Conservation (phyloP, 2,113 vertebrate genomes). For the Harpagus bidentatus region DNA sequence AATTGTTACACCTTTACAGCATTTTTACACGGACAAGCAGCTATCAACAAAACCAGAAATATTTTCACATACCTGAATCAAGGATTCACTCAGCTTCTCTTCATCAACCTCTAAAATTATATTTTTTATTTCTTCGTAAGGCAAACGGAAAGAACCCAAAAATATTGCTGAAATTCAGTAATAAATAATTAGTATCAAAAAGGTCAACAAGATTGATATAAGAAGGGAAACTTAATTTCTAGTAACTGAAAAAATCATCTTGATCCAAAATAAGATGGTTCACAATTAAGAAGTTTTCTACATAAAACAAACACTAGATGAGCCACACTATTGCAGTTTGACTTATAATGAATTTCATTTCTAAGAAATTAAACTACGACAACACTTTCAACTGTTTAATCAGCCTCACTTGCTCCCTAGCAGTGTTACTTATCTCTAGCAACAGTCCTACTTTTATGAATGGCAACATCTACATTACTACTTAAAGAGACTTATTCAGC, state of each 20-base stretch:
- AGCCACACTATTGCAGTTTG: neutral
- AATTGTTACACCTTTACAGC: neutral
- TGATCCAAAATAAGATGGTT: neutral
- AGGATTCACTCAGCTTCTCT: constrained; percentile 88
- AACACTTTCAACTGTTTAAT: neutral
- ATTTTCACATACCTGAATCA: constrained; percentile 88
- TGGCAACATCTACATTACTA: neutral
- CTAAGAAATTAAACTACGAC: neutral
- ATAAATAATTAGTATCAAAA: constrained; percentile 1
- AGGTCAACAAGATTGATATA: neutral
- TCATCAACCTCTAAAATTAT: constrained; percentile 93
- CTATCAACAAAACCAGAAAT: neutral
- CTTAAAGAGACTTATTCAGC: neutral
- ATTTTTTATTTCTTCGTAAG: constrained; percentile 95
- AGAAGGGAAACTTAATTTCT: neutral
- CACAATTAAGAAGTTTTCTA: neutral
- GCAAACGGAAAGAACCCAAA: constrained; percentile 94
- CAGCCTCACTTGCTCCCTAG: neutral
- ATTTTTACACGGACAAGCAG: neutral
- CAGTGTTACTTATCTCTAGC: neutral
- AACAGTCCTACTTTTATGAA: neutral
- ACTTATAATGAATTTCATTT: neutral
- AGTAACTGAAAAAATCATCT: neutral
- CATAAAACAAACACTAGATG: neutral
- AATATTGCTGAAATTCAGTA: constrained; percentile 90